phyloP scores from a whole-genome alignment of 2,888 invertebrate genomes.

The Amphiduros pacificus region DNA sequence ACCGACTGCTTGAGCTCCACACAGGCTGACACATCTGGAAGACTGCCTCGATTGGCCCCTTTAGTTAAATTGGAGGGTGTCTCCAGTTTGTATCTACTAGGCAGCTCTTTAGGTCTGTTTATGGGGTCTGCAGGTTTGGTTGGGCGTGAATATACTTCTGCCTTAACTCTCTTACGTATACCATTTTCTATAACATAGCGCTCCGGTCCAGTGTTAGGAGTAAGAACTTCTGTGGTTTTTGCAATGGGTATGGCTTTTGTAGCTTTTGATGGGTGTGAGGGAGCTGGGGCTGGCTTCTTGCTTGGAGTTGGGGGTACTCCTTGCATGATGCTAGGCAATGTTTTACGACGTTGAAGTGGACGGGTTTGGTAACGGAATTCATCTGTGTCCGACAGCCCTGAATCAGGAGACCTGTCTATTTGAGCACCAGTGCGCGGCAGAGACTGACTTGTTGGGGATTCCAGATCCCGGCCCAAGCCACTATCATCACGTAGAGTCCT shows the following conservation, averaged over 20 bases:
- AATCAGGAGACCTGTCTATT: slow-evolving; percentile 49
- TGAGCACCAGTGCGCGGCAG: slow-evolving; percentile 4
- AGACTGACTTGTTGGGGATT: slow-evolving; percentile 7
- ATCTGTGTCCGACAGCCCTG: slow-evolving; percentile 48
- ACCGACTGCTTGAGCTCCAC: slow-evolving; percentile 73
- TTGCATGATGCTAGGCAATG: slow-evolving; percentile 54
- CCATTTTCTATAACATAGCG: slow-evolving; percentile 58
- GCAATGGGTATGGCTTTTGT: too few relatives aligned
- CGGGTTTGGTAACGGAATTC: slow-evolving; percentile 31
- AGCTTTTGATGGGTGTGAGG: not conserved
- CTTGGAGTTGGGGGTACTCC: not conserved
- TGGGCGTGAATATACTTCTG: slow-evolving; percentile 37
- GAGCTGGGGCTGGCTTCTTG: not conserved
- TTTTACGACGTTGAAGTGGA: slow-evolving; percentile 48
- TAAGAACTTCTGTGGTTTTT: slow-evolving; percentile 40
- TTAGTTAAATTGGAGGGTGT: slow-evolving; percentile 22
- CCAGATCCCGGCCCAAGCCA: slow-evolving; percentile 44
- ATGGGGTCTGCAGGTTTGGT: slow-evolving; percentile 6
- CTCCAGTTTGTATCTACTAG: slow-evolving; percentile 75
- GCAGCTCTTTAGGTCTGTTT: slow-evolving; percentile 62
- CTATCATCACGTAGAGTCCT: slow-evolving; percentile 42
- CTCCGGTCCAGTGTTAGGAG: slow-evolving; percentile 49
- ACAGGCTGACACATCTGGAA: slow-evolving; percentile 74
- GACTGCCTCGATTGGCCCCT: slow-evolving; percentile 70
- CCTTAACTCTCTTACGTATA: slow-evolving; percentile 53